These are phyloP conservation scores for Apostichopus parvimensis DNA, from an alignment of 35 echinoderm and acorn worm genomes.

Conservation along the genomic window DNA sequence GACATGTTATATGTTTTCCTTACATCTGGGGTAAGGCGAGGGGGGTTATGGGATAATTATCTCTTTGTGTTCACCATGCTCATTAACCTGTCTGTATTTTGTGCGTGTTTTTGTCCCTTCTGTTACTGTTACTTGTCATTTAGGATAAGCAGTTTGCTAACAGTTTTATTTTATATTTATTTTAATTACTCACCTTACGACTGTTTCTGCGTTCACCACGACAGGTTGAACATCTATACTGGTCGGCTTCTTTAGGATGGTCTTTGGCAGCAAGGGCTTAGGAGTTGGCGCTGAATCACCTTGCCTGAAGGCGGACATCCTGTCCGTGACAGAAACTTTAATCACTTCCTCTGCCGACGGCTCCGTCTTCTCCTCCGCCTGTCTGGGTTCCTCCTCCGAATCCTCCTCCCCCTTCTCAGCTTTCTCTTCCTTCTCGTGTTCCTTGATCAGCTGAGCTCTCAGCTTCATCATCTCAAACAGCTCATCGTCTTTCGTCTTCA, in stretches of 20 bases:
- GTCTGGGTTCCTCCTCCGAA: background rate
- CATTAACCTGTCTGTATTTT: too few species aligned
- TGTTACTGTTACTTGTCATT: too few species aligned
- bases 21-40: too few species aligned
- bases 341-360: conserved; percentile 33
- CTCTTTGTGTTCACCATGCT: too few species aligned
- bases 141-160: too few species aligned
- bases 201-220: background rate
- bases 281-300: conserved; percentile 33
- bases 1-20: too few species aligned
- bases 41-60: too few species aligned
- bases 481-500: conserved; percentile 82
- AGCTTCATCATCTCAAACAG: conserved; percentile 83
- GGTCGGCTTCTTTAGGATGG: conserved; percentile 48
- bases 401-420: conserved; percentile 57
- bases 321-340: conserved; percentile 55
- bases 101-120: too few species aligned
- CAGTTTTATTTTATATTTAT: too few species aligned
- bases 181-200: background rate
- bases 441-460: conserved; percentile 60
- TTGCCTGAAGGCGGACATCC: conserved; percentile 67
- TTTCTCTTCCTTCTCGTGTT: conserved; percentile 56
- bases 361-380: background rate
- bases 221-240: conserved; percentile 9
- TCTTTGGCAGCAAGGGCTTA: conserved; percentile 36